Evolutionary conservation across 2,888 invertebrate species (phyloP), one percentile per base, ranked within the genome.

Genomic region (Chymomyza amoena): DNA sequence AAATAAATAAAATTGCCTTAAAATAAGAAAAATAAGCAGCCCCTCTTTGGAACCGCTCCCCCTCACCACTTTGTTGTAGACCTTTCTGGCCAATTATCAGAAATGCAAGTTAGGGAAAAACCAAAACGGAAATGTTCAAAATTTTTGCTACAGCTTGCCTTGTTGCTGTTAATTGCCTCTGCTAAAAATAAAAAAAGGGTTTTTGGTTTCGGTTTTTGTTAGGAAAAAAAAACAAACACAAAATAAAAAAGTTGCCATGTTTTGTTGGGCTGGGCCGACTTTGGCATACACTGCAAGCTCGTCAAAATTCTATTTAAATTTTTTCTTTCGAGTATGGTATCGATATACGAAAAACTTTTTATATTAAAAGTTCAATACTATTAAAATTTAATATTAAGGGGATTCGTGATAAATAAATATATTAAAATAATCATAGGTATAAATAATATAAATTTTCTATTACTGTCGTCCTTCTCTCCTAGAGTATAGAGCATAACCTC

Each of bases 51-150:
- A 45, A 39, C 25, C 28, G 51, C n/a, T 4, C 36, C 54, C 56
- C 25, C 28, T 28, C n/a, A 2, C 36, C 54, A 4, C 57, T 50
- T 57, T 28, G 4, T 52, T 25, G 13, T 74, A 70, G 69, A 70
- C 74, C 79, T 18, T 16, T 18, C 28, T 63, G 64, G 72, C 78
- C 79, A 79, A 79, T 79, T 79, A 79, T 75, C 61, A 25, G 50
- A 18, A 56, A 36, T 28, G 18, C 50, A 61, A 52, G 25, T 39
- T 54, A 52, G 45, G 56, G 50, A 50, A 62, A 32, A 50, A 39
- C 36, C 50, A 59, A 61, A 72, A 64, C 64, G 70, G 63, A 80
- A 80, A 73, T 69, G 69, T 63, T 52, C 64, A 61, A 75, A 72
- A 77, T 75, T 66, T 32, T 70, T 77, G 75, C 75, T 79, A 20